Conservation (phyloP, 1,140 invertebrate genomes). For the Anastrepha ludens region DNA sequence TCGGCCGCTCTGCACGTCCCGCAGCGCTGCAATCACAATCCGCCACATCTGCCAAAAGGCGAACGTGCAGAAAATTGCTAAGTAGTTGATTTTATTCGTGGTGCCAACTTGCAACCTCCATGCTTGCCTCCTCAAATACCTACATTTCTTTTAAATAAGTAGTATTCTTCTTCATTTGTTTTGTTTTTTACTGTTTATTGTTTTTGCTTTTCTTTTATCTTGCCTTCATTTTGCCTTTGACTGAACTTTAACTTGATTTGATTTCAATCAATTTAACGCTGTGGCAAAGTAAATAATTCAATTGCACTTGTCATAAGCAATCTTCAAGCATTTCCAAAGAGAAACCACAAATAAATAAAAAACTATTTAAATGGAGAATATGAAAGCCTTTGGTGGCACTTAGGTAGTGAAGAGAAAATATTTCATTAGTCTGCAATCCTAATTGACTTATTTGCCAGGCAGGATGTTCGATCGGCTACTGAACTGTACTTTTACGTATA, state of each 20-base stretch:
- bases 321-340: background rate
- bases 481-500: too few relatives aligned
- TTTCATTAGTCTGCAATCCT: too few relatives aligned
- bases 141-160: conserved; percentile 39
- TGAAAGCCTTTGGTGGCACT: background rate
- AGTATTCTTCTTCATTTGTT: conserved; percentile 40
- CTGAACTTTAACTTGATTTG: conserved; percentile 55
- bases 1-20: conserved; percentile 30
- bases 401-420: background rate
- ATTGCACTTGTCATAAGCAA: conserved; percentile 55
- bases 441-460: too few relatives aligned
- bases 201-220: conserved; percentile 6
- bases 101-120: conserved; percentile 28
- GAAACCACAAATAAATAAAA: background rate
- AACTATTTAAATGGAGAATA: background rate
- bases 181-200: background rate
- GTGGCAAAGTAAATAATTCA: conserved; percentile 56
- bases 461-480: too few relatives aligned
- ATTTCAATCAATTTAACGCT: conserved; percentile 56
- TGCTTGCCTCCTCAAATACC: background rate
- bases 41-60: conserved; percentile 48
- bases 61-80: conserved; percentile 54
- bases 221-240: conserved; percentile 34
- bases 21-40: conserved; percentile 47
- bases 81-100: conserved; percentile 53